Conservation (phyloP, 2,113 vertebrate genomes). For the Capreolus pygargus region DNA sequence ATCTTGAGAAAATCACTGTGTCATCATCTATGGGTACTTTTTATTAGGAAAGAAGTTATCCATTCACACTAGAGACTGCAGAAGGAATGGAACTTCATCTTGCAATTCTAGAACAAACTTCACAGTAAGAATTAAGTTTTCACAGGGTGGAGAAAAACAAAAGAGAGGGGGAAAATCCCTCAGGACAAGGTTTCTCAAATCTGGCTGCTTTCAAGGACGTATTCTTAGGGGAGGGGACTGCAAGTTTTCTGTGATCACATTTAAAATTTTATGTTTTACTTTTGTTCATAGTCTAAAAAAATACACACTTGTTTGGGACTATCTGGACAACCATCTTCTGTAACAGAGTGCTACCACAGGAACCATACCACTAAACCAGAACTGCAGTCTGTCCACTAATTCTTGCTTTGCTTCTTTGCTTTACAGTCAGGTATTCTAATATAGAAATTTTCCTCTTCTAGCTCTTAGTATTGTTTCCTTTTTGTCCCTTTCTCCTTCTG, state of each 20-base stretch:
- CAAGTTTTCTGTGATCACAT: background rate
- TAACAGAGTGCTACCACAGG: background rate
- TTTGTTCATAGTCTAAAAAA: background rate
- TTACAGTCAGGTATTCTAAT: background rate
- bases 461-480: background rate
- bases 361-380: background rate
- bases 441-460: background rate
- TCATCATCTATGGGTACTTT: background rate
- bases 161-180: background rate
- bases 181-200: background rate
- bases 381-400: background rate
- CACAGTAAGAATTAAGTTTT: background rate
- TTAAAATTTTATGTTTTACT: background rate
- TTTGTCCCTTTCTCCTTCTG: background rate
- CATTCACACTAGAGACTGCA: background rate
- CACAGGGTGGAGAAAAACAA: background rate
- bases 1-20: background rate
- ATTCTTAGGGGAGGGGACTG: background rate
- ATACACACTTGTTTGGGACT: background rate
- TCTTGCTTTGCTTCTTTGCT: background rate
- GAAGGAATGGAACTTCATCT: background rate
- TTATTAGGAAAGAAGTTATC: slow-evolving; percentile 47
- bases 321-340: background rate
- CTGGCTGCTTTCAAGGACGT: background rate
- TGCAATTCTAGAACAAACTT: background rate